Evolutionary conservation across 2,113 vertebrate species (phyloP), one percentile per base, ranked within the genome.

Genomic region (Hydrochoerus hydrochaeris): DNA sequence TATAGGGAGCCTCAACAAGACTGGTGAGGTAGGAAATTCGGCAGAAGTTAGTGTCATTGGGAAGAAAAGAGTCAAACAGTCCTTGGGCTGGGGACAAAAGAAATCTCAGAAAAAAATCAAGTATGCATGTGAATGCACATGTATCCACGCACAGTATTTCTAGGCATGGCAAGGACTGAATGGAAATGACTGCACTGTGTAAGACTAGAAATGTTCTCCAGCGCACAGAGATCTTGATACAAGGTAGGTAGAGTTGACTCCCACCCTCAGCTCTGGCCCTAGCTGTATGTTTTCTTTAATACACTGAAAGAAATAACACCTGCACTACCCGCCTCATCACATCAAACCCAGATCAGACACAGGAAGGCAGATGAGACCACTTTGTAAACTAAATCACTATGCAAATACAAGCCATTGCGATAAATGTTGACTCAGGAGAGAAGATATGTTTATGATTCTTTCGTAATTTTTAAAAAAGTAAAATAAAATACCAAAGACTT

Each of bases 401-500:
- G 88, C 87, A 92, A 96, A 93, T 89, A 80, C 6, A 90, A 94
- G 88, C 54, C n/a, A 57, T 58, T n/a, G 22, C 20, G 4, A 62
- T 83, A 94, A 92, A 71, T 67, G 82, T 75, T 95, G 92, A 65
- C 88, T 83, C 88, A 20, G 81, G 85, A 90, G 26, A 92, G 41
- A 88, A 60, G 49, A 78, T 60, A 2, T 88, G 90, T 88, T 97
- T 96, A 85, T 92, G 95, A 85, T 94, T 83, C 87, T 90, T 92
- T 49, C 58, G 58, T 94, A 90, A 96, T 84, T 95, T 46, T 54
- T 73, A 46, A 85, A 97, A 94, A 93, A 95, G 69, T 52, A 93
- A 93, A 95, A 94, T 71, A 96, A 96, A 96, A 96, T 78, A 85
- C 38, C 52, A 38, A 85, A 95, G 95, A 93, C 73, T 20, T 1